Percentiles rank a stretch among this genome's conserved stretches.
Evolutionary conservation across 1,140 invertebrate genomes (phyloP).

Genomic region (Armadillidium nasatum): DNA sequence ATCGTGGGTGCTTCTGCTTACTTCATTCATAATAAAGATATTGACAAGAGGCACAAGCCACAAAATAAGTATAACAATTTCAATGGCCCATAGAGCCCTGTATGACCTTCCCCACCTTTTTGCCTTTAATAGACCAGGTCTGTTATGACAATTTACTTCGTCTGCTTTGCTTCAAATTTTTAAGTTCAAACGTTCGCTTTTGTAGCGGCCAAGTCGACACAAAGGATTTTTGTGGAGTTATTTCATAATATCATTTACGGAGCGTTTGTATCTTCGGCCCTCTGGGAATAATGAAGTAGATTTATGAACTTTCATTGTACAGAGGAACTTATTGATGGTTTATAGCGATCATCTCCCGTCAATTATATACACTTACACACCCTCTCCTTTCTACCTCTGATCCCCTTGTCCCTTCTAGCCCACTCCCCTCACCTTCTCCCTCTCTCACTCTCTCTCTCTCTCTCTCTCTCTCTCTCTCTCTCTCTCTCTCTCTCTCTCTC

Average conservation of each 20-base stretch:
- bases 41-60: background rate
- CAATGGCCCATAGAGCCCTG: background rate
- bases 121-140: background rate
- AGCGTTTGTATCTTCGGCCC: background rate
- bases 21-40: background rate
- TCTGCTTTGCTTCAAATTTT: background rate
- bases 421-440: background rate
- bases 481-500: slow-evolving; percentile 2
- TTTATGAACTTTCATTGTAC: background rate
- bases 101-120: too few relatives aligned
- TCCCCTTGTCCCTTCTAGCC: too few relatives aligned
- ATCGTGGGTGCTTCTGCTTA: background rate
- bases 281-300: slow-evolving; percentile 4
- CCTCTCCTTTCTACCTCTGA: too few relatives aligned
- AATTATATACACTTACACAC: too few relatives aligned
- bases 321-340: background rate
- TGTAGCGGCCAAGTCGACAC: background rate
- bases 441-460: background rate
- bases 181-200: background rate
- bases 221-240: background rate
- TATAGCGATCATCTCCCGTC: background rate
- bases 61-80: background rate
- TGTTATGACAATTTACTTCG: background rate
- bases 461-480: slow-evolving; percentile 2
- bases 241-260: background rate